phyloP scores from a whole-genome alignment of 2,113 vertebrate species.

The Maccullochella peelii region DNA sequence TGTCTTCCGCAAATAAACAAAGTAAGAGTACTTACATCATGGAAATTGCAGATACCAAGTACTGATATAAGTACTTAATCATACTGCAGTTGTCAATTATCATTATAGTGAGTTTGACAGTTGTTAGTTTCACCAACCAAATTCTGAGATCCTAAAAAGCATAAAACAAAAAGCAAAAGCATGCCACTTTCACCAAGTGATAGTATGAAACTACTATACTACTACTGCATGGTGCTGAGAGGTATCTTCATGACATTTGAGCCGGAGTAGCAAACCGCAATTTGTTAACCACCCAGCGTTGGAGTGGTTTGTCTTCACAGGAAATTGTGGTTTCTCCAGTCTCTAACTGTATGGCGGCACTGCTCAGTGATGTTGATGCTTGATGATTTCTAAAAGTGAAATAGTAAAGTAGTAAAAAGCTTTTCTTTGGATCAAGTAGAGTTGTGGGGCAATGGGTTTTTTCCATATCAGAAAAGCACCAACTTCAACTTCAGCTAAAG shows the following conservation, averaged over 20 bases:
- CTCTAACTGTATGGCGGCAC: neutral
- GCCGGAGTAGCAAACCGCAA: neutral
- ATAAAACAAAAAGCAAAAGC: neutral
- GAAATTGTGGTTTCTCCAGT: neutral
- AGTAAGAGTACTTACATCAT: neutral
- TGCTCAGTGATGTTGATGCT: neutral
- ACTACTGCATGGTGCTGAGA: neutral
- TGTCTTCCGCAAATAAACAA: neutral
- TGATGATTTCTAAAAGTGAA: neutral
- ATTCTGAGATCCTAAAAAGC: neutral
- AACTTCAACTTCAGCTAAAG: neutral
- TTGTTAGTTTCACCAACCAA: neutral
- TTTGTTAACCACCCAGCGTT: neutral
- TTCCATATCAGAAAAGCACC: neutral
- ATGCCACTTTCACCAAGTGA: neutral
- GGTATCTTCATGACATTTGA: neutral
- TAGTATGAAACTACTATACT: neutral
- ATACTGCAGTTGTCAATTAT: neutral
- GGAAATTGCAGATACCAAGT: neutral
- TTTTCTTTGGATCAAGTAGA: neutral
- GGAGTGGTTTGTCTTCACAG: neutral
- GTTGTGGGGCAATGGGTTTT: neutral
- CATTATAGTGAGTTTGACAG: neutral
- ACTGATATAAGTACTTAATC: neutral
- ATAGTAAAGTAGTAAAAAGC: neutral